Conservation (phyloP, 2,113 vertebrate genomes). For the Parotia lawesii region DNA sequence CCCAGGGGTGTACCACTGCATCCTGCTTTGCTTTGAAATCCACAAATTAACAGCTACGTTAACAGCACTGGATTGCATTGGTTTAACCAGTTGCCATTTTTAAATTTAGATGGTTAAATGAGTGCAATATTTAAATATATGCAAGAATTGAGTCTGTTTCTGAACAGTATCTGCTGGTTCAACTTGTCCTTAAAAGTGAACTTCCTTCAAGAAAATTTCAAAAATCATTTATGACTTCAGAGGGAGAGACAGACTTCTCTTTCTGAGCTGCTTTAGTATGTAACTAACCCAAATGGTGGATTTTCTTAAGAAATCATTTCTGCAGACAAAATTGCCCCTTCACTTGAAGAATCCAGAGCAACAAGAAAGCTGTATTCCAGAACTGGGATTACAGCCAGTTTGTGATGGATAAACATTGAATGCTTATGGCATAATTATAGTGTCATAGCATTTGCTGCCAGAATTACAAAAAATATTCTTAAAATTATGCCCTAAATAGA, state of each 20-base stretch:
- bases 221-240: not conserved
- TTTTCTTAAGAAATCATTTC: slow-evolving; percentile 6
- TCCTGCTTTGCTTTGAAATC: not conserved
- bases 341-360: not conserved
- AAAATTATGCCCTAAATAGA: slow-evolving; percentile 25
- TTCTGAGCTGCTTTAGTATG: not conserved
- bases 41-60: not conserved
- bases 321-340: slow-evolving; percentile 13
- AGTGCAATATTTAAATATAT: not conserved
- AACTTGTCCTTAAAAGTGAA: not conserved
- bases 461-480: slow-evolving; percentile 33
- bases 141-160: not conserved
- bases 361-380: slow-evolving; percentile 39
- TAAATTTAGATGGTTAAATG: not conserved
- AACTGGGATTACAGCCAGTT: slow-evolving; percentile 36
- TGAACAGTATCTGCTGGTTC: not conserved
- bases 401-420: slow-evolving; percentile 42
- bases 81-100: not conserved
- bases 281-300: not conserved
- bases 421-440: slow-evolving; percentile 43
- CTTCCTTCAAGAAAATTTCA: not conserved
- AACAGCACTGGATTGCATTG: not conserved
- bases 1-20: not conserved
- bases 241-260: not conserved
- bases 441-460: slow-evolving; percentile 20